Evolutionary conservation across 2,797 vertebrate species (phyloP).

Genomic region (Enteromius unitaeniatus): DNA sequence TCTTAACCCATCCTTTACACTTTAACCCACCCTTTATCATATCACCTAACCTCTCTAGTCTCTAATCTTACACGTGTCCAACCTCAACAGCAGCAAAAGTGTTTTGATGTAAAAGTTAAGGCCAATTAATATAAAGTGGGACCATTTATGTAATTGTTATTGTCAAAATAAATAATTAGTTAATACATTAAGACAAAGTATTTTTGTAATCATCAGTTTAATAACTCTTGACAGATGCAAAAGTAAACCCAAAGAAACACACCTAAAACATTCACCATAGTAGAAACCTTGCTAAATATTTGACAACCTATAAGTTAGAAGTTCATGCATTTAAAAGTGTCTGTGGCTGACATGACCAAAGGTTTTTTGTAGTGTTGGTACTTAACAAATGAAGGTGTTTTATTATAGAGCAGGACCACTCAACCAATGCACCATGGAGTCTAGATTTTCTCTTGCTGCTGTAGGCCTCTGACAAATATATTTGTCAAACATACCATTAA

Average conservation of each 20-base stretch:
- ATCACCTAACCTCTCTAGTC: neutral
- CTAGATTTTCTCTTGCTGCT: neutral
- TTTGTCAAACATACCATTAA: neutral
- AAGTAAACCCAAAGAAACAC: neutral
- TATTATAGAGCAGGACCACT: neutral
- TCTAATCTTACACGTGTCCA: neutral
- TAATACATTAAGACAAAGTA: neutral
- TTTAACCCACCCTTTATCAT: neutral
- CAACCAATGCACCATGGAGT: neutral
- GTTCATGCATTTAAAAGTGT: neutral
- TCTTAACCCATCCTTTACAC: neutral
- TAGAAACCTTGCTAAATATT: neutral
- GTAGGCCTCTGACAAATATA: neutral
- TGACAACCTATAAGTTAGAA: neutral
- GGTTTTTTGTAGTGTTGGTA: neutral
- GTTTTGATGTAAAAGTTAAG: neutral
- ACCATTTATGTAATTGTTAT: neutral
- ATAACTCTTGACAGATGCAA: neutral
- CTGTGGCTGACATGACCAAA: neutral
- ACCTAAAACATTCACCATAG: neutral
- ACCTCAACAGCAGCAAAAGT: neutral
- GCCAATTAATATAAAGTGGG: neutral
- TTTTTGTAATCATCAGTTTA: neutral
- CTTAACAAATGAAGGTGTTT: neutral
- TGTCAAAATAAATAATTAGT: neutral